These are phyloP conservation scores for Harpalus rubripes DNA, from an alignment of 2,888 invertebrate genomes.

Conservation along the genomic window DNA sequence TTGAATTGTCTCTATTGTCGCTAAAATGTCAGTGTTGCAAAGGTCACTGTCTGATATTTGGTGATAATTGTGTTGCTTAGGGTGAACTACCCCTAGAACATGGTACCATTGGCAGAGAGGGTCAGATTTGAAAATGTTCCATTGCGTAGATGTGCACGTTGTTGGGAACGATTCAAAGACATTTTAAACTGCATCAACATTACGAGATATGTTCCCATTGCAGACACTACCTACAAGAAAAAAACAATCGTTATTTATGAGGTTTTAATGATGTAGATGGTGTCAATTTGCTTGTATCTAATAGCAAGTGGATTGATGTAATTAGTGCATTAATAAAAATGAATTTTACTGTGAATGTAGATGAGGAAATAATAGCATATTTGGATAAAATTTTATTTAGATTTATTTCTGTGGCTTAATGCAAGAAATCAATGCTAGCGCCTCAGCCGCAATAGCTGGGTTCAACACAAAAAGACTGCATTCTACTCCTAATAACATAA, in stretches of 20 bases:
- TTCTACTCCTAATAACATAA: too few relatives aligned
- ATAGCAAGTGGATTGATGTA: too few relatives aligned
- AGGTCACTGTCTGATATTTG: constrained; percentile 54
- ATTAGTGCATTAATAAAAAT: too few relatives aligned
- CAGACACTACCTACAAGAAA: constrained; percentile 82
- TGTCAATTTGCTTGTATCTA: not conserved
- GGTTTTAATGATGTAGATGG: not conserved
- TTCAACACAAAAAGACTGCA: too few relatives aligned
- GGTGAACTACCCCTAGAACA: constrained; percentile 53
- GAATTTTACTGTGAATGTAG: too few relatives aligned
- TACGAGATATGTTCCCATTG: constrained; percentile 86
- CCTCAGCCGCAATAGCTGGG: too few relatives aligned
- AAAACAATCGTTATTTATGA: constrained; percentile 32
- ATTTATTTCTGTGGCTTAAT: too few relatives aligned
- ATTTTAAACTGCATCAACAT: constrained; percentile 87
- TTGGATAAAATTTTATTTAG: too few relatives aligned
- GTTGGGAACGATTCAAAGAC: constrained; percentile 81
- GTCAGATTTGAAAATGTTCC: constrained; percentile 55
- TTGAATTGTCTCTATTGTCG: not conserved
- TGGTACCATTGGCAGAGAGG: constrained; percentile 18
- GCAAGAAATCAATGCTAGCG: too few relatives aligned
- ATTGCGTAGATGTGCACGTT: constrained; percentile 74
- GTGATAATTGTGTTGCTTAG: not conserved
- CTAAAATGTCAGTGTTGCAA: constrained; percentile 45
- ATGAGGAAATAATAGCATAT: too few relatives aligned